A percentile compares a stretch with the other conserved stretches of the same genome.
phyloP scores from a whole-genome alignment of 2,113 vertebrate genomes.

The Ictalurus furcatus region DNA sequence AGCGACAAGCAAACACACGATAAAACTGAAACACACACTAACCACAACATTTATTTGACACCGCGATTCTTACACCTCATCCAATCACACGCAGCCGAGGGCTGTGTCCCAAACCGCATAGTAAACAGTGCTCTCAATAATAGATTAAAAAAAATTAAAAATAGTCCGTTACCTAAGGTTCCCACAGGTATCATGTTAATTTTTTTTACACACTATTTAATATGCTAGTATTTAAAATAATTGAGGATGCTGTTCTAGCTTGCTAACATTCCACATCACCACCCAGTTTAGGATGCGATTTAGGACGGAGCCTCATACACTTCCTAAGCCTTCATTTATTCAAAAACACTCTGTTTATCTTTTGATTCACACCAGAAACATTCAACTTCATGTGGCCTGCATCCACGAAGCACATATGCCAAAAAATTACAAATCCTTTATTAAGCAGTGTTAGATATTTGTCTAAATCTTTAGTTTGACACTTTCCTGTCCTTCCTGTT shows the following conservation, averaged over 20 bases:
- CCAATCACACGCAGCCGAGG: not conserved
- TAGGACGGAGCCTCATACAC: not conserved
- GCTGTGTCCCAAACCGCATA: not conserved
- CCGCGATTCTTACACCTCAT: not conserved
- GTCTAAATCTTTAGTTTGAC: not conserved
- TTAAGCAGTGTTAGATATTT: not conserved
- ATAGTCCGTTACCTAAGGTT: not conserved
- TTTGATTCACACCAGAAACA: not conserved
- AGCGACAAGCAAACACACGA: not conserved
- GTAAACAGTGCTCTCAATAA: not conserved
- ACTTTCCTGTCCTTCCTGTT: not conserved
- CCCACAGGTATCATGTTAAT: not conserved
- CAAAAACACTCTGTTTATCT: not conserved
- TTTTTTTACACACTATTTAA: not conserved
- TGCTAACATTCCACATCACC: not conserved
- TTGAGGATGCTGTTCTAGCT: not conserved
- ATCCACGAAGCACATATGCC: not conserved
- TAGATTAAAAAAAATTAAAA: not conserved
- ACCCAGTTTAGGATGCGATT: not conserved
- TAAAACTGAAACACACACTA: not conserved
- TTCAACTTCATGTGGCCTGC: not conserved
- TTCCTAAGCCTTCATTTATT: not conserved
- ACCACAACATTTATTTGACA: not conserved
- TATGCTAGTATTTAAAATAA: not conserved
- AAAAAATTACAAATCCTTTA: slow-evolving; percentile 1